Evolutionary conservation across 2,888 invertebrate species (phyloP).

Genomic region (Geophilus truncorum): DNA sequence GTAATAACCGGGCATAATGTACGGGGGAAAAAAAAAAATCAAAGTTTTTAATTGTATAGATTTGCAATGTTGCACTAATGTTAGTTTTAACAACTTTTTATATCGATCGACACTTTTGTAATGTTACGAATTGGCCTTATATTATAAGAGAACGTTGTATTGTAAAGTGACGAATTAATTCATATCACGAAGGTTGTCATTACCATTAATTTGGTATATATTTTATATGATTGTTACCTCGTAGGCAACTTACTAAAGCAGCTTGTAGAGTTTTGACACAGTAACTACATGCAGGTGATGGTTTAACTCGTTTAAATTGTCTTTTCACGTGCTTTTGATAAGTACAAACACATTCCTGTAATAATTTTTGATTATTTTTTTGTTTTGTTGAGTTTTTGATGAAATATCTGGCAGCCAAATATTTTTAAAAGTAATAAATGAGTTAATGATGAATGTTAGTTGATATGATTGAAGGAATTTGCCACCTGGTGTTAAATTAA

Average conservation of each 20-base stretch:
- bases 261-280: neutral
- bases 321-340: neutral
- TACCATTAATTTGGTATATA: neutral
- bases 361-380: neutral
- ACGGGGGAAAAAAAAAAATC: too few relatives aligned
- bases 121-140: neutral
- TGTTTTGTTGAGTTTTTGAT: neutral
- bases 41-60: too few relatives aligned
- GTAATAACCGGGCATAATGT: neutral
- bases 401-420: neutral
- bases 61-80: neutral
- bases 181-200: neutral
- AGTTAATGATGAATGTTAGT: neutral
- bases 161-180: neutral
- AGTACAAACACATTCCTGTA: neutral
- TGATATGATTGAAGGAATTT: too few relatives aligned
- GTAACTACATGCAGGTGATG: neutral
- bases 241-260: neutral
- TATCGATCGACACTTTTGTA: too few relatives aligned
- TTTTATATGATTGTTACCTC: neutral
- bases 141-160: neutral
- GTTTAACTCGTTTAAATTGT: too few relatives aligned
- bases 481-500: too few relatives aligned
- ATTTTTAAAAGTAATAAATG: neutral
- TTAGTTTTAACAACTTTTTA: too few relatives aligned